Conservation (phyloP, 2,888 invertebrate genomes). For the Hypena proboscidalis region DNA sequence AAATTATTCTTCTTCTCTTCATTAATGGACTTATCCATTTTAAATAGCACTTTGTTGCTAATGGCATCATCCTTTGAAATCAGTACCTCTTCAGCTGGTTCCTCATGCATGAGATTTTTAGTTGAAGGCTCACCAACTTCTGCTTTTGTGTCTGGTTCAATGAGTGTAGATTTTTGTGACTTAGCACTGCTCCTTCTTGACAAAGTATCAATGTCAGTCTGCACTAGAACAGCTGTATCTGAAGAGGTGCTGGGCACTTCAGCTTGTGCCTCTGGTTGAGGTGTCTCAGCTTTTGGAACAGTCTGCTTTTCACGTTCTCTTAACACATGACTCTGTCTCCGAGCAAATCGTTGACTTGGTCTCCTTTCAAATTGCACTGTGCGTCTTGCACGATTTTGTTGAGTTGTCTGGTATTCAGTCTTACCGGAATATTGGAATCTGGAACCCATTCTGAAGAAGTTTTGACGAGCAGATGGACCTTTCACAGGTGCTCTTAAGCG, state of each 20-base stretch:
- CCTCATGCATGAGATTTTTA: constrained; percentile 74
- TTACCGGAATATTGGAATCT: constrained; percentile 97
- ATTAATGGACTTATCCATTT: constrained; percentile 66
- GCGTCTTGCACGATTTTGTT: constrained; percentile 94
- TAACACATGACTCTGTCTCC: constrained; percentile 95
- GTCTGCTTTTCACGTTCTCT: constrained; percentile 90
- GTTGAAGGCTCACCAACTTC: constrained; percentile 69
- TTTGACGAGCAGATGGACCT: constrained; percentile 95
- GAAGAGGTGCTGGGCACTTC: constrained; percentile 65
- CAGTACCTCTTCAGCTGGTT: constrained; percentile 65
- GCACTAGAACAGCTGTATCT: constrained; percentile 43
- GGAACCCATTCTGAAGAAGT: constrained; percentile 99
- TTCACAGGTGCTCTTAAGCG: constrained; percentile 95
- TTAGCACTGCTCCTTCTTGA: constrained; percentile 85
- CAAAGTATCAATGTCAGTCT: constrained; percentile 65
- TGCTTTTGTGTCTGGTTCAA: constrained; percentile 53
- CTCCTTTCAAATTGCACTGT: constrained; percentile 98
- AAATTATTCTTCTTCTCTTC: constrained; percentile 78
- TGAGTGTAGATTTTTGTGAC: constrained; percentile 81
- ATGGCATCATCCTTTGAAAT: constrained; percentile 80
- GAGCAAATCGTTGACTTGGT: constrained; percentile 98
- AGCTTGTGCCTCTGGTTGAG: constrained; percentile 56
- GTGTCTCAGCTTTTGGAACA: constrained; percentile 60
- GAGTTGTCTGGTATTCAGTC: constrained; percentile 99
- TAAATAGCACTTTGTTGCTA: constrained; percentile 77